Base-by-base conservation (phyloP, 1,140 invertebrate genomes). In the Whitmania pigra region DNA sequence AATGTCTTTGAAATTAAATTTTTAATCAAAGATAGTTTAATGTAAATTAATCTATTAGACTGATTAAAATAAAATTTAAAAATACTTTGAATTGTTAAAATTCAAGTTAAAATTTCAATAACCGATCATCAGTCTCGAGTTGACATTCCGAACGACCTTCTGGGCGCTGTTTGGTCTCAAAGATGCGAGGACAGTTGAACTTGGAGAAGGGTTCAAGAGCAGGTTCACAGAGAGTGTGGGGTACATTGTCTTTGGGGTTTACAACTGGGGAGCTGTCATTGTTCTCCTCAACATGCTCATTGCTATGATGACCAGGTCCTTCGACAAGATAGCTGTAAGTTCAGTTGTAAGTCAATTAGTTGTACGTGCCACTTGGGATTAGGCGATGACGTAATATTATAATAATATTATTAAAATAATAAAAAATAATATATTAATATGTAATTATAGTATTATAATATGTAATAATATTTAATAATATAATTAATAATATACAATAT, bases 161-260 rank as follows among this genome's bases (percentile, higher is more conserved):
- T 89, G 88, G 88, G 87, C 87, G 0, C 79, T 89, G 57, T 88
- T 89, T 76, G 88, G 88, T 69, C 86, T 89, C 83, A 84, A 86
- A 0, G 86, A 88, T 3, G 79, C 88, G 67, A 85, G 87, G 77
- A 86, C 86, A 36, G 87, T 87, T 17, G 85, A 87, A 66, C 85
- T 87, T 25, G 79, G 63, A 0, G 22, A 69, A 18, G 69, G 60
- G 0, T 75, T 71, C 63, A 27, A 75, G 7, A 74, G 71, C 63
- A 18, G 49, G 17, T 69, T 76, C 7, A 76, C 75, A 15, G 73
- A 74, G 57, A 63, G 71, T 49, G 71, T 75, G 27, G 75, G 75
- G 22, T 83, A 90, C n/a, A 84, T 76, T 9, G 55, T 76, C 25
- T 76, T 75, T n/a, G 79, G 78, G 13, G 76, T 80, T 22, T 81